A percentile compares a stretch with the other conserved stretches of the same genome.
phyloP scores from a whole-genome alignment of 1,140 invertebrate species.

The Ptiloglossa arizonensis region DNA sequence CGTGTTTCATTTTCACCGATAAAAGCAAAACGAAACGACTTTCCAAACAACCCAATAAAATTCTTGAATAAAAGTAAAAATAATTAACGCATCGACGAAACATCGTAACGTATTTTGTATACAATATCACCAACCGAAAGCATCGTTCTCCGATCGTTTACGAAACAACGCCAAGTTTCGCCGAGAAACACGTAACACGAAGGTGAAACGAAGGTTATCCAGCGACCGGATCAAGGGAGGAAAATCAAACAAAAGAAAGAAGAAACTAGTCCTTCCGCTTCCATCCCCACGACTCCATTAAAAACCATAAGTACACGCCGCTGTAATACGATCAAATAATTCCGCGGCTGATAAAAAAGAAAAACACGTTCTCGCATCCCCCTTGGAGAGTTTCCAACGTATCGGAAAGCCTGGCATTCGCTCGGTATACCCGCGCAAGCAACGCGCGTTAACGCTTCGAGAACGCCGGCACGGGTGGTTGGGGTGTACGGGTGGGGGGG shows the following conservation, averaged over 20 bases:
- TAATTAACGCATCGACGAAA: no score
- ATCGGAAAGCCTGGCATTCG: slow-evolving; percentile 23
- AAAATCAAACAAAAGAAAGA: no score
- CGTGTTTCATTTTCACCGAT: no score
- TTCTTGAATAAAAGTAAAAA: no score
- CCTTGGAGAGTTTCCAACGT: slow-evolving; percentile 11
- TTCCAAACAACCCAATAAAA: no score
- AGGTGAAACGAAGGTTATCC: background rate
- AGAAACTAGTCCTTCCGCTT: background rate
- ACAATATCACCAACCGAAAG: no score
- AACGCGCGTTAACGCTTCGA: slow-evolving; percentile 34
- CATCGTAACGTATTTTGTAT: no score
- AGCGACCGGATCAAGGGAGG: slow-evolving; percentile 7
- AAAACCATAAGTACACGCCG: background rate
- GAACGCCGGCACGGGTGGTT: no score
- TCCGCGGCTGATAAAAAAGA: background rate
- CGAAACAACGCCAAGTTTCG: no score
- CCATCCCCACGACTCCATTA: background rate
- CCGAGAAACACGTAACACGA: no score
- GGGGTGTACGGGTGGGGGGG: background rate
- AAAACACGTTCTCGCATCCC: background rate
- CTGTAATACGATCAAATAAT: slow-evolving; percentile 23
- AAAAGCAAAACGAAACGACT: no score
- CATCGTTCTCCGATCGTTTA: no score
- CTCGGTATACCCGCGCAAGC: background rate